These are phyloP conservation scores for Leptopilina drosophilae DNA, from an alignment of 2,888 invertebrate genomes.

Conservation along the genomic window DNA sequence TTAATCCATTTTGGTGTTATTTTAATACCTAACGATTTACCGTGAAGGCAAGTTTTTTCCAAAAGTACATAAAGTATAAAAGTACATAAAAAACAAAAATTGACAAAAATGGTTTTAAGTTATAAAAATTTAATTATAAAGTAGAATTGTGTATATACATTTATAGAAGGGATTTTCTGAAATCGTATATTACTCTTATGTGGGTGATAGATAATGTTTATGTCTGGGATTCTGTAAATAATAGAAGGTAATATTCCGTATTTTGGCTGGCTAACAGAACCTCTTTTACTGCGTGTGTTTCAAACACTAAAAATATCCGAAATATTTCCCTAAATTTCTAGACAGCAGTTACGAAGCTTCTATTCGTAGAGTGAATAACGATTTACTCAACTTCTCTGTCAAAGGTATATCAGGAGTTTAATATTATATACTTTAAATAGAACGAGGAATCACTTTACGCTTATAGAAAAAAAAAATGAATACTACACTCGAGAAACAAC, in stretches of 20 bases:
- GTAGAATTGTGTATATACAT: no score
- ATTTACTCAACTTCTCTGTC: slow-evolving; percentile 29
- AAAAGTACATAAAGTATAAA: no score
- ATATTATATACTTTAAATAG: not conserved
- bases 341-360: slow-evolving; percentile 30
- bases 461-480: no score
- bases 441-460: not conserved
- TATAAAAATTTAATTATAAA: no score
- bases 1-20: no score
- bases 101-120: no score
- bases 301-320: slow-evolving; percentile 27
- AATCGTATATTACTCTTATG: not conserved
- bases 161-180: not conserved
- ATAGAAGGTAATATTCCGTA: slow-evolving; percentile 32
- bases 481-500: no score
- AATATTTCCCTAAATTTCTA: slow-evolving; percentile 37
- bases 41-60: no score
- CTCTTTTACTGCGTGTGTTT: slow-evolving; percentile 35
- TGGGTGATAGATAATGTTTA: slow-evolving; percentile 16
- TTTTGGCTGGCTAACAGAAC: slow-evolving; percentile 28
- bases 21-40: no score
- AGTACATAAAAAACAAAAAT: no score
- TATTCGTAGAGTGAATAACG: slow-evolving; percentile 34
- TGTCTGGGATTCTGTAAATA: slow-evolving; percentile 34
- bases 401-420: not conserved